Evolutionary conservation across 2,797 vertebrate genomes (phyloP), one percentile per base, ranked within the genome.

Genomic region (Silurus aristotelis): DNA sequence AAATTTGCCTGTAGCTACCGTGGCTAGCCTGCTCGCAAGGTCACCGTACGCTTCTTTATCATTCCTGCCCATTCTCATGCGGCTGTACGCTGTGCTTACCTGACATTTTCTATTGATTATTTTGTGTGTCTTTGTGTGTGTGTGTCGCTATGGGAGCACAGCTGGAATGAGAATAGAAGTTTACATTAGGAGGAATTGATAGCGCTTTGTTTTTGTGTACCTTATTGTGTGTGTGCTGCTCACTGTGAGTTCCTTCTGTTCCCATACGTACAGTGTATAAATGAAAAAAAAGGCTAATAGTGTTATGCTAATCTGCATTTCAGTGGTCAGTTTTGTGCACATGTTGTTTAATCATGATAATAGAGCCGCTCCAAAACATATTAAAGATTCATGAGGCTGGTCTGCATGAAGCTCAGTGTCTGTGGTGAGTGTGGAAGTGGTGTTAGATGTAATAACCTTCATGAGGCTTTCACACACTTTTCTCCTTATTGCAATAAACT

Each of bases 81-180:
- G 15, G 22, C 27, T 58, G 38, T 43, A 68, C 68, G 2, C 61
- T 43, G 48, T 60, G 72, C 83, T 60, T 79, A 68, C 73, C 13
- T 89, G 85, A 72, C 87, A 87, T 83, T 80, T 86, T 17, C 1
- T 61, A 88, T 86, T 83, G 87, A 87, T 86, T 82, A 80, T 22
- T 83, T 22, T 17, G 68, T 68, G 7, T 86, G n/a, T 87, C 31
- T 73, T 52, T 52, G n/a, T 75, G 60, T 75, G 38, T 68, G 84
- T 61, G 38, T 58, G 43, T 80, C 61, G 20, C 5, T 75, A 86
- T 46, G 17, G 10, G 79, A 61, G 9, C 70, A 71, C 75, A 86
- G 73, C 85, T 80, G 80, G 83, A 83, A 76, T 80, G 31, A 80
- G 20, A 63, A 60, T 43, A 20, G 38, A 84, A 63, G n/a, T 61